These are phyloP conservation scores for Chironomus riparius DNA, from an alignment of 2,888 invertebrate species.

Conservation along the genomic window DNA sequence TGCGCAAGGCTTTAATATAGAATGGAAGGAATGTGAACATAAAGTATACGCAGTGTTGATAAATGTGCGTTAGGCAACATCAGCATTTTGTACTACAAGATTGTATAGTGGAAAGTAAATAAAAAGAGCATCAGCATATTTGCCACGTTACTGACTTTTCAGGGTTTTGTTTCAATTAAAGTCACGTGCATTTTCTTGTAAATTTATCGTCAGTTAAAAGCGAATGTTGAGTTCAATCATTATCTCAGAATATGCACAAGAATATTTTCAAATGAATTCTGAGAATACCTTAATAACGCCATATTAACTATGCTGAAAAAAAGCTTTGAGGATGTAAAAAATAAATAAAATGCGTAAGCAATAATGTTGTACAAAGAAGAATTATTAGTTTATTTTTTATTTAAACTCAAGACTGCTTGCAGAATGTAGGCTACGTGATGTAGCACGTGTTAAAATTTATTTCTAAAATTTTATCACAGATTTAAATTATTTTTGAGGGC, in stretches of 20 bases:
- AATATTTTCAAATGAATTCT: too few relatives aligned
- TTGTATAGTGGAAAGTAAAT: too few relatives aligned
- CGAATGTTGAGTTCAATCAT: too few relatives aligned
- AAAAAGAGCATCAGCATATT: too few relatives aligned
- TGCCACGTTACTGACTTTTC: background rate
- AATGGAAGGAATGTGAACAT: background rate
- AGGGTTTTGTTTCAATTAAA: background rate
- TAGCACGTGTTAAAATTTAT: background rate
- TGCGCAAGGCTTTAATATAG: background rate
- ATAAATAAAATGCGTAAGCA: background rate
- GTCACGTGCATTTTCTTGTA: too few relatives aligned
- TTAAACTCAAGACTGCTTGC: too few relatives aligned
- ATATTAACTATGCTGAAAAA: background rate
- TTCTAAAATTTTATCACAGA: background rate
- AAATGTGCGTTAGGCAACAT: background rate
- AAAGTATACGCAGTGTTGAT: background rate
- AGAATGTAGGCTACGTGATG: too few relatives aligned
- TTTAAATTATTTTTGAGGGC: conserved; percentile 29
- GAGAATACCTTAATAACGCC: background rate
- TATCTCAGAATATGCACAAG: too few relatives aligned
- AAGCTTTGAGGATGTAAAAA: too few relatives aligned
- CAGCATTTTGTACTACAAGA: background rate
- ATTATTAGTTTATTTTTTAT: too few relatives aligned
- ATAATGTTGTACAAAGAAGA: background rate
- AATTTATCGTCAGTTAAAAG: too few relatives aligned